Evolutionary conservation across 2,113 vertebrate species (phyloP), one percentile per base, ranked within the genome.

Genomic region (Morone saxatilis): DNA sequence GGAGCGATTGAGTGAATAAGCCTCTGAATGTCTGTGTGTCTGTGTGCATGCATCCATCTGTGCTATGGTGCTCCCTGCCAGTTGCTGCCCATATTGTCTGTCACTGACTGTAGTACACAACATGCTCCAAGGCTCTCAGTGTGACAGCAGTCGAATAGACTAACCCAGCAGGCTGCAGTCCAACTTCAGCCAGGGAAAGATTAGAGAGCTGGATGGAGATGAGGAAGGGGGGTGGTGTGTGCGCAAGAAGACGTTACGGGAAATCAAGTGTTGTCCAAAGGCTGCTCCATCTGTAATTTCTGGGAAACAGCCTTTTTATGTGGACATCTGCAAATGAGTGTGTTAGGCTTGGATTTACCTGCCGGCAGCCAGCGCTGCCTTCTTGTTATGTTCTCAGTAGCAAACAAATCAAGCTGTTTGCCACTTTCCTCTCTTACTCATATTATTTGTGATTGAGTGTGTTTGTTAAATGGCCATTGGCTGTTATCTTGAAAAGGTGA

Each of bases 31-130:
- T 75, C 54, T 79, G 71, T 72, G 56, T 68, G 71, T 59, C 66
- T 22, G 72, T 22, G 43, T 59, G 38, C 22, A 3, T 74, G 40
- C 50, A 66, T 78, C 85, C 88, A 86, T 92, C 85, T 91, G 89
- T 86, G 83, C 79, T 65, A 6, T 72, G 69, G 70, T 86, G 78
- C 81, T 82, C 47, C 60, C 83, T 86, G 89, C 87, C 81, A 89
- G 80, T 80, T 74, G 76, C 76, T 86, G 73, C 79, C 78, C 86
- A 89, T 88, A 84, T 83, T 90, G 90, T 88, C 77, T 81, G 72
- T 84, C 69, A 43, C 87, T 65, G 67, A 66, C 87, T 83, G 69
- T 72, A 79, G 69, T 74, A 81, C 87, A 88, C 90, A 84, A 76
- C 78, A 63, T 66, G 89, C 84, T 85, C 65, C 75, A 43, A 76